Conservation (phyloP, 1,140 invertebrate species). For the Drosophila sp. region DNA sequence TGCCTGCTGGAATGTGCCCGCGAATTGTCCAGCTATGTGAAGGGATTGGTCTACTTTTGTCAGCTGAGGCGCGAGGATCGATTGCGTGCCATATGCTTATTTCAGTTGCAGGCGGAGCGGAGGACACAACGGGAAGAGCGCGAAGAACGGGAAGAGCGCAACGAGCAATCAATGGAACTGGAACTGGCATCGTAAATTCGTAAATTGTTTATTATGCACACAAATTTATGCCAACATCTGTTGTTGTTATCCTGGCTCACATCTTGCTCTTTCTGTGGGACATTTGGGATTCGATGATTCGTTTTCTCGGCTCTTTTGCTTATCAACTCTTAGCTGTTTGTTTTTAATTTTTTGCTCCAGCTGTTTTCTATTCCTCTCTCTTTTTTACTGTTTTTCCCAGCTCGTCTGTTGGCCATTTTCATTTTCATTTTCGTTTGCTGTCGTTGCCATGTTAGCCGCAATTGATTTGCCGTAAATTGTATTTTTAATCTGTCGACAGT, state of each 20-base stretch:
- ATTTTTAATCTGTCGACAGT: slow-evolving; percentile 77
- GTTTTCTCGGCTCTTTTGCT: slow-evolving; percentile 27
- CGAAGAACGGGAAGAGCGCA: background rate
- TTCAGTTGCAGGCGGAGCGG: slow-evolving; percentile 37
- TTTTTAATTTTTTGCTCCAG: slow-evolving; percentile 76
- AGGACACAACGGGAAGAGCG: background rate
- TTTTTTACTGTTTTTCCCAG: slow-evolving; percentile 3
- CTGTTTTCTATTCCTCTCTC: slow-evolving; percentile 23
- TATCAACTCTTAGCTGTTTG: slow-evolving; percentile 53
- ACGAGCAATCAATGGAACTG: background rate
- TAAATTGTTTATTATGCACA: slow-evolving; percentile 78
- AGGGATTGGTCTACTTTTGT: slow-evolving; percentile 29
- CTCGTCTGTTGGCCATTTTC: slow-evolving; percentile 55
- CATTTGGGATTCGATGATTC: slow-evolving; percentile 2
- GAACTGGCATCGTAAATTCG: slow-evolving; percentile 25
- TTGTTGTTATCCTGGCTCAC: slow-evolving; percentile 51
- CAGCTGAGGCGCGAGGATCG: slow-evolving; percentile 47
- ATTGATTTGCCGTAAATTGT: slow-evolving; percentile 80
- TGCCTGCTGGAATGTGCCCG: slow-evolving; percentile 25
- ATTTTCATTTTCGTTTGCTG: slow-evolving; percentile 68
- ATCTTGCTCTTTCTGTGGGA: slow-evolving; percentile 27
- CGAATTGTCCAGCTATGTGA: slow-evolving; percentile 35
- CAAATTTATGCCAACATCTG: slow-evolving; percentile 78
- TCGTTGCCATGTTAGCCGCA: slow-evolving; percentile 72
- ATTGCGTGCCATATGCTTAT: slow-evolving; percentile 29